These are phyloP conservation scores for Myotis findleyi DNA, from an alignment of 2,797 vertebrate species.

Conservation along the genomic window DNA sequence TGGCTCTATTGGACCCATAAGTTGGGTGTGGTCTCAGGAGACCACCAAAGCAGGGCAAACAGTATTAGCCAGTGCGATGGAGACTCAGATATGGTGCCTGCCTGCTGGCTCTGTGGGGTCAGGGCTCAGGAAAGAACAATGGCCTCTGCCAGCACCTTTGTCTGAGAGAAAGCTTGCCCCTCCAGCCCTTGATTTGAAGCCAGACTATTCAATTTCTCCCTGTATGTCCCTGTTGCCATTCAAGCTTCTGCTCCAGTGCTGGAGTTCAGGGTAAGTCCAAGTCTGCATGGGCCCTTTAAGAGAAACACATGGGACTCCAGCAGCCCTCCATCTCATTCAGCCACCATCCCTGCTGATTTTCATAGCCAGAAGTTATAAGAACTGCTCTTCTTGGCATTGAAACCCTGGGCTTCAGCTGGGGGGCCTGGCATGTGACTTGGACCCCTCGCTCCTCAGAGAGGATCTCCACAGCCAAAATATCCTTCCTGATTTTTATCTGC, in stretches of 20 bases:
- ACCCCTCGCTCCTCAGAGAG: background rate
- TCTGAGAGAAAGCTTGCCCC: background rate
- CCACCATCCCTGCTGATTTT: background rate
- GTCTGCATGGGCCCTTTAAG: too few relatives aligned
- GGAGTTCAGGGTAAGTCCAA: background rate
- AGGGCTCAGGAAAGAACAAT: background rate
- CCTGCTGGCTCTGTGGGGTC: too few relatives aligned
- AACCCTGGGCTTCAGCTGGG: background rate
- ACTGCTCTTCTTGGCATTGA: background rate
- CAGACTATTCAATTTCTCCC: background rate
- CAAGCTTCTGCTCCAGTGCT: background rate
- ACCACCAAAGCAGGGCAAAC: background rate
- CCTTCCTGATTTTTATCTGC: background rate
- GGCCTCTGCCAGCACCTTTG: background rate
- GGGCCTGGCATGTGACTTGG: background rate
- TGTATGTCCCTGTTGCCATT: background rate
- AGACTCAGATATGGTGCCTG: background rate
- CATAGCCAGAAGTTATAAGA: background rate
- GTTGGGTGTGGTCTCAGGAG: background rate
- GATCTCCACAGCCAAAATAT: background rate
- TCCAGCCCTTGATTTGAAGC: background rate
- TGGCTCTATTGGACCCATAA: background rate
- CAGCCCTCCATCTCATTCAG: background rate
- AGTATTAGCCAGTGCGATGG: background rate
- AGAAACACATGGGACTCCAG: background rate